Percentiles rank a stretch among this genome's conserved stretches.
phyloP scores from a whole-genome alignment of 2,797 vertebrate species.

The Gymnocypris eckloni region DNA sequence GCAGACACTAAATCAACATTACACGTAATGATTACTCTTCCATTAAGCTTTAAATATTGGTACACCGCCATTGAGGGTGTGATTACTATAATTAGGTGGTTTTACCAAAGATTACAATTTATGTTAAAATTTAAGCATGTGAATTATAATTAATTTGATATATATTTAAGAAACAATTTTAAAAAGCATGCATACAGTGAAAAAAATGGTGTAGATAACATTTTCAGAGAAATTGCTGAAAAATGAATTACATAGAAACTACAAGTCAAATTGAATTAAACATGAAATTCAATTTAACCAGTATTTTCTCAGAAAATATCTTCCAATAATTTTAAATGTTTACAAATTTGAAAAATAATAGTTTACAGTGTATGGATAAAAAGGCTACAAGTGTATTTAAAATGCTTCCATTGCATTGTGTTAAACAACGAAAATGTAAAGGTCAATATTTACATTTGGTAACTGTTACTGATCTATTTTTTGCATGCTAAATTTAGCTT shows the following conservation, averaged over 20 bases:
- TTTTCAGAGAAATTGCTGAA: background rate
- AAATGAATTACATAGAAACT: background rate
- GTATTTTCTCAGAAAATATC: background rate
- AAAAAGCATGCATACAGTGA: background rate
- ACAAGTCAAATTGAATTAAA: no score
- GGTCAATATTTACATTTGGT: conserved; percentile 30
- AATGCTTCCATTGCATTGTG: background rate
- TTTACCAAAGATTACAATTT: background rate
- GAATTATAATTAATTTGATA: background rate
- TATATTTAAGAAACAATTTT: background rate
- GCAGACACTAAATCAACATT: conserved; percentile 46
- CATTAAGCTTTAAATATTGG: conserved; percentile 38
- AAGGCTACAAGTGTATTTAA: background rate
- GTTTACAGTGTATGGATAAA: background rate
- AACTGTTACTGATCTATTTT: conserved; percentile 23
- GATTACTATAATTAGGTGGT: conserved; percentile 16
- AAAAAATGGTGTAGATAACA: background rate
- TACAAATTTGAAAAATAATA: background rate
- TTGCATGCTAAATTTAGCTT: conserved; percentile 24
- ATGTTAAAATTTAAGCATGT: background rate
- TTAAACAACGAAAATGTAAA: background rate
- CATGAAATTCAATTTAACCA: no score
- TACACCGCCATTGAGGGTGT: background rate
- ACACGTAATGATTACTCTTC: conserved; percentile 23
- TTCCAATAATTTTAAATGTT: background rate